phyloP scores from a whole-genome alignment of 2,797 vertebrate genomes.

The Graptemys geographica region DNA sequence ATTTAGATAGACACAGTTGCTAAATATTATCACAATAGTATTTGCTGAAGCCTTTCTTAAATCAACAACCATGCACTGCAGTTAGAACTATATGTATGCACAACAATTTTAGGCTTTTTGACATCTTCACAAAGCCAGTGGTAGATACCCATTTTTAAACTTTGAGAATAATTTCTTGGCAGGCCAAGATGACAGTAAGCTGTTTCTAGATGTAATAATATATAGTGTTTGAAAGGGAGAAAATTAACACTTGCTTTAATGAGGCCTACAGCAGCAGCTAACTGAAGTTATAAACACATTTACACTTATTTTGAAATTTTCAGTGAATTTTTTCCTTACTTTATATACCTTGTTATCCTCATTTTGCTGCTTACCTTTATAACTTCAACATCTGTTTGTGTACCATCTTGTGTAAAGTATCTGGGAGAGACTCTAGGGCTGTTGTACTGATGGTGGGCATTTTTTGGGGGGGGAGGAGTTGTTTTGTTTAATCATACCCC shows the following conservation, averaged over 20 bases:
- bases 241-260: constrained; percentile 76
- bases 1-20: constrained; percentile 54
- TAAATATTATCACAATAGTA: constrained; percentile 50
- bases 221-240: constrained; percentile 70
- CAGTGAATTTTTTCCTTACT: constrained; percentile 54
- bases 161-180: constrained; percentile 69
- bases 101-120: constrained; percentile 53
- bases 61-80: constrained; percentile 39
- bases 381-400: constrained; percentile 19
- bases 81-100: constrained; percentile 53
- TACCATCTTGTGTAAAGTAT: constrained; percentile 31
- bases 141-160: constrained; percentile 55
- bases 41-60: constrained; percentile 63
- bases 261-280: constrained; percentile 68
- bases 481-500: constrained; percentile 51
- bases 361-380: constrained; percentile 41
- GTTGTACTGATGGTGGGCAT: constrained; percentile 38
- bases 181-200: constrained; percentile 70
- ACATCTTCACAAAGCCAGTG: constrained; percentile 54
- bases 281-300: constrained; percentile 74
- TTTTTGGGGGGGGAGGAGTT: constrained; percentile 24
- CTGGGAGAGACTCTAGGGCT: constrained; percentile 12
- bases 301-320: constrained; percentile 68
- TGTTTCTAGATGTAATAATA: constrained; percentile 76
- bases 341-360: constrained; percentile 36